Conservation (phyloP, 2,113 vertebrate genomes). For the Coptodon rendalli region DNA sequence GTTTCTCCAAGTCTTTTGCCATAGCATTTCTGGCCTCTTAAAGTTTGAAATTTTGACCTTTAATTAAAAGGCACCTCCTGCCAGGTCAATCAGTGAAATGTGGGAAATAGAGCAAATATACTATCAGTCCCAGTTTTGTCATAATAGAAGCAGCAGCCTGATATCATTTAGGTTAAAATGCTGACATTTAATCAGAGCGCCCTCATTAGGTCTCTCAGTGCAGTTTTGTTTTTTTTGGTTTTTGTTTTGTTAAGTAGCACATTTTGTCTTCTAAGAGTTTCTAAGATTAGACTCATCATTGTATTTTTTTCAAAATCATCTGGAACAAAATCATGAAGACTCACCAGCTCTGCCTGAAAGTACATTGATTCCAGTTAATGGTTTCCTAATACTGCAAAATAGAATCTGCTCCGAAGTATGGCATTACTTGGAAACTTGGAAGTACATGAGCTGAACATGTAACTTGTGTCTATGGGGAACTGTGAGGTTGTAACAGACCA, state of each 20-base stretch:
- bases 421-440: neutral
- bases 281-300: neutral
- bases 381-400: neutral
- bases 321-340: neutral
- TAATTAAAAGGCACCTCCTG: constrained; percentile 36
- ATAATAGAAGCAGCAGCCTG: neutral
- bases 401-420: neutral
- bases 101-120: constrained; percentile 11
- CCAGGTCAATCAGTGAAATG: constrained; percentile 39
- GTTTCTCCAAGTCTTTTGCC: neutral
- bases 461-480: neutral
- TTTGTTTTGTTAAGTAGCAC: neutral
- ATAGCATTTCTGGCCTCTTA: constrained; percentile 10
- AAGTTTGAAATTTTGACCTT: constrained; percentile 48
- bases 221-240: neutral
- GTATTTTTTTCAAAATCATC: neutral
- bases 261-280: neutral
- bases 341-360: neutral
- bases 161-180: constrained; percentile 1
- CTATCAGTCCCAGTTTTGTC: neutral
- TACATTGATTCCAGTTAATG: neutral
- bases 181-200: constrained; percentile 60
- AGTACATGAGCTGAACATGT: neutral
- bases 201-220: constrained; percentile 46
- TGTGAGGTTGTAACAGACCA: neutral